A percentile compares a stretch with the other conserved stretches of the same genome.
Evolutionary conservation across 2,888 invertebrate genomes (phyloP).

Genomic region (Xestobium rufovillosum): DNA sequence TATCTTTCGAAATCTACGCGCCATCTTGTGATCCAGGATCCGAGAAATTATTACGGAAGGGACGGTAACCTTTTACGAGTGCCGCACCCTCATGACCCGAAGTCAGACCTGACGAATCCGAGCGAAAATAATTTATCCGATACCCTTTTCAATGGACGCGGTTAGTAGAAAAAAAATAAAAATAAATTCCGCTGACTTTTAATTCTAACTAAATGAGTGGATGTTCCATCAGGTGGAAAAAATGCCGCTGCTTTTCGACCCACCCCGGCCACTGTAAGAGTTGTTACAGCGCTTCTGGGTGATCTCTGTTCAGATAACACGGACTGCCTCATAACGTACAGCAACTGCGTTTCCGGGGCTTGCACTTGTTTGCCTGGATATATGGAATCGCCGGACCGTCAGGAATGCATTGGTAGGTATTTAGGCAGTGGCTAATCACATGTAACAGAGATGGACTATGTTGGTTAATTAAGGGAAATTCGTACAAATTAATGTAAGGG

Average conservation of each 20-base stretch:
- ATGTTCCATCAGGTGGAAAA: conserved; percentile 37
- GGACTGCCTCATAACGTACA: conserved; percentile 63
- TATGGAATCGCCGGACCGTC: conserved; percentile 55
- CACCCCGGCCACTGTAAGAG: conserved; percentile 56
- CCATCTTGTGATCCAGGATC: conserved; percentile 64
- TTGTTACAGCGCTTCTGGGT: conserved; percentile 62
- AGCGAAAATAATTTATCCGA: conserved; percentile 34
- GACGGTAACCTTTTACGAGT: conserved; percentile 35
- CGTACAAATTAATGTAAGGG: too few relatives aligned
- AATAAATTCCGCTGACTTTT: too few relatives aligned
- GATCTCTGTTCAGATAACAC: conserved; percentile 65
- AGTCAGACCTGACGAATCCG: conserved; percentile 30
- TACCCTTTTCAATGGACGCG: conserved; percentile 37
- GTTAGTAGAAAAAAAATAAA: conserved; percentile 28
- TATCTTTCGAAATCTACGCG: conserved; percentile 71
- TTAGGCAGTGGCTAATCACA: conserved; percentile 4
- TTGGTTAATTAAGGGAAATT: too few relatives aligned
- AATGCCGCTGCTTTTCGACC: conserved; percentile 50
- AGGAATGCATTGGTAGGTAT: conserved; percentile 52
- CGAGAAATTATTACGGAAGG: conserved; percentile 58
- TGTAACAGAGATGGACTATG: too few relatives aligned
- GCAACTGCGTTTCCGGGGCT: conserved; percentile 64
- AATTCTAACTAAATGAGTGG: too few relatives aligned
- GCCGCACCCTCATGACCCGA: conserved; percentile 32
- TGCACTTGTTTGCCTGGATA: conserved; percentile 67